Evolutionary conservation across 2,888 invertebrate genomes (phyloP).

Genomic region (Adela reaumurella): DNA sequence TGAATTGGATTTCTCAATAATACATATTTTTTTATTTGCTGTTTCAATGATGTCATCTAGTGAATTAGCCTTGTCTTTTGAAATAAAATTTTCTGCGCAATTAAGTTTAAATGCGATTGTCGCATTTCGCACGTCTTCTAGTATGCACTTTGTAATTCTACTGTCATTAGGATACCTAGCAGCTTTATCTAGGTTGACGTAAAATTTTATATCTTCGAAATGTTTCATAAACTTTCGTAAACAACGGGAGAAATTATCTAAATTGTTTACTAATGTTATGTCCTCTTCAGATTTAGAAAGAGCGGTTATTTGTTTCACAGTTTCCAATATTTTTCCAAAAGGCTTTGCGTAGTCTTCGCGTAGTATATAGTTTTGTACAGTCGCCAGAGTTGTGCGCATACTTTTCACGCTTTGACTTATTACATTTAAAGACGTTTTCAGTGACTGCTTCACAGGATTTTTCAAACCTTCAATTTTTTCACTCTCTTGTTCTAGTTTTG

Average conservation of each 20-base stretch:
- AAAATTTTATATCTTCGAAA: conserved; percentile 48
- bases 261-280: conserved; percentile 16
- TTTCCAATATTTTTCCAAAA: conserved; percentile 26
- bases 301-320: conserved; percentile 27
- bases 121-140: conserved; percentile 27
- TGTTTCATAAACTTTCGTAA: conserved; percentile 37
- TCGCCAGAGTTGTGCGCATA: conserved; percentile 49
- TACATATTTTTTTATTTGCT: conserved; percentile 11
- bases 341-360: conserved; percentile 43
- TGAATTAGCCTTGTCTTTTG: not conserved
- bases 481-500: conserved; percentile 33
- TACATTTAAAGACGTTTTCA: conserved; percentile 45
- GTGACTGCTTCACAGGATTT: conserved; percentile 24
- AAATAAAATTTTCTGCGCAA: not conserved
- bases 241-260: conserved; percentile 28
- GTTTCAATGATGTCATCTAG: conserved; percentile 13
- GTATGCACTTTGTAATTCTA: conserved; percentile 36
- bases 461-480: conserved; percentile 19
- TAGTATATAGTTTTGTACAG: conserved; percentile 40
- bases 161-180: conserved; percentile 42
- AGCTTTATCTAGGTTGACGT: conserved; percentile 45
- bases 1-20: conserved; percentile 18
- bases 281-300: conserved; percentile 16
- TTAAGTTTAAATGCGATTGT: conserved; percentile 15
- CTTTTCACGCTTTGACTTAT: conserved; percentile 50